A percentile compares a stretch with the other conserved stretches of the same genome.
Evolutionary conservation across 2,888 invertebrate genomes (phyloP).

Genomic region (Calliopum simillimum): DNA sequence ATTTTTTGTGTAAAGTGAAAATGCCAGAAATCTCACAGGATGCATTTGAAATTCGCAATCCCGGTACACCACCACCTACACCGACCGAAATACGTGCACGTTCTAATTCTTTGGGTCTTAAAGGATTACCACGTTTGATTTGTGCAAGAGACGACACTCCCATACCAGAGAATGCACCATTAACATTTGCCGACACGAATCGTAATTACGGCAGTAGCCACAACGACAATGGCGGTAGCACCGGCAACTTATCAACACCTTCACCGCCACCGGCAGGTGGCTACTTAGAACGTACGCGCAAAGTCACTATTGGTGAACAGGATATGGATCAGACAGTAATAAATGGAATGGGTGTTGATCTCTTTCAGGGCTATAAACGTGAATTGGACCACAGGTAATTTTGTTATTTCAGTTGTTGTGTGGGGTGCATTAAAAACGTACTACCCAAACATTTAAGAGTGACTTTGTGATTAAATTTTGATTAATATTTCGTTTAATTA

Average conservation of each 20-base stretch:
- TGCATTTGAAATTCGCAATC: constrained; percentile 71
- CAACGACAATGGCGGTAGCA: constrained; percentile 26
- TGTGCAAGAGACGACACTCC: constrained; percentile 34
- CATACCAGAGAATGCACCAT: constrained; percentile 35
- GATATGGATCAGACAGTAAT: constrained; percentile 60
- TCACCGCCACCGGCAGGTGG: constrained; percentile 34
- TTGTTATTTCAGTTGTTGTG: neutral
- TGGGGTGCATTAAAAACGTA: too few species aligned
- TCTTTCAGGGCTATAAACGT: constrained; percentile 60
- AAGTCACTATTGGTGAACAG: constrained; percentile 56
- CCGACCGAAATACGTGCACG: constrained; percentile 72
- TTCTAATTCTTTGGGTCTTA: constrained; percentile 68
- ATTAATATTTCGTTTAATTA: too few species aligned
- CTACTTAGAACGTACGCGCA: constrained; percentile 44
- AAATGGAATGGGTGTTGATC: constrained; percentile 52
- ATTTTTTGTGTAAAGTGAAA: constrained; percentile 24
- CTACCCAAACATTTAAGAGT: too few species aligned
- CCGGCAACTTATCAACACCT: constrained; percentile 25
- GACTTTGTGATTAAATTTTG: too few species aligned
- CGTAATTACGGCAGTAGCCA: constrained; percentile 3
- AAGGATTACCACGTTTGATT: constrained; percentile 36
- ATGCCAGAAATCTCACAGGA: constrained; percentile 72
- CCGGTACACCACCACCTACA: constrained; percentile 69
- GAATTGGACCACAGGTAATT: constrained; percentile 65
- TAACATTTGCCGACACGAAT: neutral